These are phyloP conservation scores for Edolisoma coerulescens DNA, from an alignment of 2,113 vertebrate species.

Conservation along the genomic window DNA sequence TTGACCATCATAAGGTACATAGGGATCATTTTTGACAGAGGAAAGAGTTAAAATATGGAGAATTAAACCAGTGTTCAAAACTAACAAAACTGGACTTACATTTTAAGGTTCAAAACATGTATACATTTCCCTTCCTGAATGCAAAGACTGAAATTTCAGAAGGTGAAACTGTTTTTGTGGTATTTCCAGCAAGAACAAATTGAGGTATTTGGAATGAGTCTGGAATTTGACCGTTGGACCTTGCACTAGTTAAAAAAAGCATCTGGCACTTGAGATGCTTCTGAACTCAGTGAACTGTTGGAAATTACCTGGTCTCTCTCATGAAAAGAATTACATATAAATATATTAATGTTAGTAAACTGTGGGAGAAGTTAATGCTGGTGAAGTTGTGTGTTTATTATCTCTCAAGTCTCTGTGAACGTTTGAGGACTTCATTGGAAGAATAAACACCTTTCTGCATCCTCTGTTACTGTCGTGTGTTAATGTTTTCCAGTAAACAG, in stretches of 20 bases:
- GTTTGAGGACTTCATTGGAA: background rate
- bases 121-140: background rate
- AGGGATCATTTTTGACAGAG: background rate
- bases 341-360: background rate
- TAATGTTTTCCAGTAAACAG: background rate
- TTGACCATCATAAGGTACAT: background rate
- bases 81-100: background rate
- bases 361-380: background rate
- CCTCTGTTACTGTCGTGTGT: background rate
- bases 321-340: background rate
- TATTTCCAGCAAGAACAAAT: background rate
- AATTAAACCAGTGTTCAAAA: background rate
- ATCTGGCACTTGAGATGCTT: background rate
- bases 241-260: background rate
- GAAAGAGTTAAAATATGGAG: background rate
- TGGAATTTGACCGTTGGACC: background rate
- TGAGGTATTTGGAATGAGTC: background rate
- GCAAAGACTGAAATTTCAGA: background rate
- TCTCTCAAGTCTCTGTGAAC: background rate
- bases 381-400: background rate
- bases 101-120: background rate
- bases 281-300: background rate
- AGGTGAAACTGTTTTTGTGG: background rate
- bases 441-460: background rate
- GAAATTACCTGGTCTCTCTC: background rate